These are phyloP conservation scores for Stictocephala bisonia DNA, from an alignment of 2,888 invertebrate species.

Conservation along the genomic window DNA sequence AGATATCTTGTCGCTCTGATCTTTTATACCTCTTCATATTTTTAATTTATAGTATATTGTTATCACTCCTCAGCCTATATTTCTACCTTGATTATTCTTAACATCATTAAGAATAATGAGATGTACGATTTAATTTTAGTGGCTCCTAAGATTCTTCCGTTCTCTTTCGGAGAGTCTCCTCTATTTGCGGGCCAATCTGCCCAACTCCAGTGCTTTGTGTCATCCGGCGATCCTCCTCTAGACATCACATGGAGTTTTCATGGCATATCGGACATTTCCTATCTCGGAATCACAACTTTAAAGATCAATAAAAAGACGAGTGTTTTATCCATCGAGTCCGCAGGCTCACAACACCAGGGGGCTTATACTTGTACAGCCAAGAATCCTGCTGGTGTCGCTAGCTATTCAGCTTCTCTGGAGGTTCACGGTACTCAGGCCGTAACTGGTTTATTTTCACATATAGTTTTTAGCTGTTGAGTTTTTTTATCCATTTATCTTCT, in stretches of 20 bases:
- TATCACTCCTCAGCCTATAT: no score
- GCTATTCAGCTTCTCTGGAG: constrained; percentile 67
- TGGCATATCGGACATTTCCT: constrained; percentile 62
- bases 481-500: no score
- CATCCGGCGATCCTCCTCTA: constrained; percentile 80
- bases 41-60: no score
- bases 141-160: constrained; percentile 78
- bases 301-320: constrained; percentile 67
- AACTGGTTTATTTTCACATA: no score
- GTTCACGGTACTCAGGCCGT: constrained; percentile 76
- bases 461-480: no score
- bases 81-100: no score
- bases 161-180: constrained; percentile 75
- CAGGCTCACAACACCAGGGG: constrained; percentile 64
- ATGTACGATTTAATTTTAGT: constrained; percentile 72
- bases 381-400: constrained; percentile 69
- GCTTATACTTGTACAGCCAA: constrained; percentile 70
- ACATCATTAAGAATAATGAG: no score
- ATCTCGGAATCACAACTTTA: constrained; percentile 63
- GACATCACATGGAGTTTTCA: constrained; percentile 74
- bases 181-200: constrained; percentile 77
- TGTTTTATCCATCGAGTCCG: constrained; percentile 55
- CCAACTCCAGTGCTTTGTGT: constrained; percentile 75
- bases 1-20: no score
- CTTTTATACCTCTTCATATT: no score